Evolutionary conservation across 2,888 invertebrate species (phyloP).

Genomic region (Coleophora flavipennella): DNA sequence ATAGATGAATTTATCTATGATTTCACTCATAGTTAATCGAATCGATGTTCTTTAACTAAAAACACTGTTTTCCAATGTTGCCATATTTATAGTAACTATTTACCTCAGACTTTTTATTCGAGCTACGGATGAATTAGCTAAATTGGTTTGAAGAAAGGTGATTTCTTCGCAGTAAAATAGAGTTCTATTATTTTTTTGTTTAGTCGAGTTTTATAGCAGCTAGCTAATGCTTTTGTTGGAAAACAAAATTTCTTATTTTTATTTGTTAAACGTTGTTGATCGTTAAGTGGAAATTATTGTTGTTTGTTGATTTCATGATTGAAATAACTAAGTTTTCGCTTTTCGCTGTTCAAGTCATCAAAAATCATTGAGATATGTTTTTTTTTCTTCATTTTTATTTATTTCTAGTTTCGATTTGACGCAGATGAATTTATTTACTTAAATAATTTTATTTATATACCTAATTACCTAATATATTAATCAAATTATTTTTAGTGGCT

Average conservation of each 20-base stretch:
- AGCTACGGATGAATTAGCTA: slow-evolving; percentile 1
- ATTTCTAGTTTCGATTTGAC: slow-evolving; percentile 36
- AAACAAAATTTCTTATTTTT: background rate
- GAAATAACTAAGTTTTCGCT: background rate
- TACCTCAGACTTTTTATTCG: slow-evolving; percentile 47
- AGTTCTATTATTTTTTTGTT: too few species aligned
- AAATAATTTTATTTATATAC: slow-evolving; percentile 21
- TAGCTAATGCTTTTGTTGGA: too few species aligned
- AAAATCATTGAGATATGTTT: background rate
- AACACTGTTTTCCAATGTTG: slow-evolving; percentile 52
- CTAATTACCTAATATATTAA: slow-evolving; percentile 12
- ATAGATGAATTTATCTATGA: slow-evolving; percentile 34
- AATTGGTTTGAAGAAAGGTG: too few species aligned
- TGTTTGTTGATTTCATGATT: slow-evolving; percentile 3
- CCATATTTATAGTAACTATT: slow-evolving; percentile 59
- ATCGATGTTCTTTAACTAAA: slow-evolving; percentile 15
- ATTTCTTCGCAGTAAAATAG: too few species aligned
- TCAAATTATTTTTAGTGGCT: slow-evolving; percentile 31
- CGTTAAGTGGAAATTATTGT: background rate
- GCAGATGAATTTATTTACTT: slow-evolving; percentile 49
- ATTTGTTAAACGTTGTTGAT: slow-evolving; percentile 1
- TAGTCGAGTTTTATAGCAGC: too few species aligned
- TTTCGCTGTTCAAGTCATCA: too few species aligned
- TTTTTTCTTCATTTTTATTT: slow-evolving; percentile 25
- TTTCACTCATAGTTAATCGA: slow-evolving; percentile 12